phyloP scores from a whole-genome alignment of 2,797 vertebrate genomes.

The Cottoperca gobio region DNA sequence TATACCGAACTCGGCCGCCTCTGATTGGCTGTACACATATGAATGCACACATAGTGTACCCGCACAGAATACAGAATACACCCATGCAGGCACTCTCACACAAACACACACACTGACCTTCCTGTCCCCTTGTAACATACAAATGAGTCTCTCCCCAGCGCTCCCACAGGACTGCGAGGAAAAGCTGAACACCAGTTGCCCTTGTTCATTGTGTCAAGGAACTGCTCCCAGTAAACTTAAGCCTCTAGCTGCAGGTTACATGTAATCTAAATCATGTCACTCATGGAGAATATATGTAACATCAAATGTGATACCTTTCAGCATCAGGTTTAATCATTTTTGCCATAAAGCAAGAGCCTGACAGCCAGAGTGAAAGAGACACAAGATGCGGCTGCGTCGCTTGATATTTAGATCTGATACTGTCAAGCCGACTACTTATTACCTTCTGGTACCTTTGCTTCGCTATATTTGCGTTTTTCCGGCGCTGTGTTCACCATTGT shows the following conservation, averaged over 20 bases:
- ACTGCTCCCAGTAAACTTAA: conserved; percentile 6
- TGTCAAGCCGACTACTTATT: too few relatives aligned
- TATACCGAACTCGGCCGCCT: background rate
- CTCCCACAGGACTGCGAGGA: conserved; percentile 36
- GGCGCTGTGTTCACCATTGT: too few relatives aligned
- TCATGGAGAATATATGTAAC: background rate
- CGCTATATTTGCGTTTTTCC: too few relatives aligned
- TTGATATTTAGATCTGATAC: too few relatives aligned
- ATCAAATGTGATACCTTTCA: background rate
- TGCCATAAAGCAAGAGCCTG: background rate
- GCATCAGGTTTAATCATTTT: background rate
- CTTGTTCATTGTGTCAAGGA: conserved; percentile 38
- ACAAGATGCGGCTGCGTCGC: background rate
- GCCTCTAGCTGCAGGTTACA: conserved; percentile 3
- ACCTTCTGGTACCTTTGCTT: too few relatives aligned
- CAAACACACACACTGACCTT: conserved; percentile 41
- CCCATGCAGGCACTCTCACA: background rate
- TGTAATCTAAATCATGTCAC: background rate
- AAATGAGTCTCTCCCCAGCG: conserved; percentile 51
- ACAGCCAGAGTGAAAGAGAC: background rate
- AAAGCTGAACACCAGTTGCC: conserved; percentile 51
- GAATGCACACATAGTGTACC: conserved; percentile 14
- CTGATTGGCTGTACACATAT: conserved; percentile 28
- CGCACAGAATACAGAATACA: conserved; percentile 32
- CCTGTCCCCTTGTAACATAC: conserved; percentile 56